Evolutionary conservation across 2,113 vertebrate genomes (phyloP).

Genomic region (Eulacestoma nigropectus): DNA sequence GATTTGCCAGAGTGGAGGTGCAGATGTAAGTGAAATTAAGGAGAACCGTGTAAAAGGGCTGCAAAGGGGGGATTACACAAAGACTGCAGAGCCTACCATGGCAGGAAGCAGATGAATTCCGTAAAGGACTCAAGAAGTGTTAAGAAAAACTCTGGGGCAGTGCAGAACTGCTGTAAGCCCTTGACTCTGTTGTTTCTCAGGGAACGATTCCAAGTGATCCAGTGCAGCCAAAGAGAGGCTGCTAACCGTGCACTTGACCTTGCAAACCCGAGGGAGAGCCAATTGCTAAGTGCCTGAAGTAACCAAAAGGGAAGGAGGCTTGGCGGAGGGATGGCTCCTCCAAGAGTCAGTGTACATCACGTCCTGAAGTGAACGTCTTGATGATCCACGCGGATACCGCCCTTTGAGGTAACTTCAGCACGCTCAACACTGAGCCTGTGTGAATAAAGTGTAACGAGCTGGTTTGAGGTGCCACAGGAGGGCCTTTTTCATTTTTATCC

Average conservation of each 20-base stretch:
- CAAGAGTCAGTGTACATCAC: rapidly evolving
- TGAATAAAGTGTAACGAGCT: neutral
- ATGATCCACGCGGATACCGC: rapidly evolving
- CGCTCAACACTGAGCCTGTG: rapidly evolving
- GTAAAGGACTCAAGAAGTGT: neutral
- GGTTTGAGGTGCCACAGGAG: neutral
- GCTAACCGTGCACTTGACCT: neutral
- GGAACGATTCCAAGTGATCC: neutral
- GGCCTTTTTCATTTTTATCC: neutral
- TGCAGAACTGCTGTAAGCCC: neutral
- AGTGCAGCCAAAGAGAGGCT: neutral
- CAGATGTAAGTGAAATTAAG: neutral
- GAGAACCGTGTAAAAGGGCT: neutral
- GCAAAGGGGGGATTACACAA: neutral
- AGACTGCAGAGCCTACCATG: neutral
- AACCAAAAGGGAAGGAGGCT: neutral
- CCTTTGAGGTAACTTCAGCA: neutral
- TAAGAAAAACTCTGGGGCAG: neutral
- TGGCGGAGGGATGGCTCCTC: neutral
- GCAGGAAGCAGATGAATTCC: neutral
- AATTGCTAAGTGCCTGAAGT: neutral
- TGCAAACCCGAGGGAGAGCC: neutral
- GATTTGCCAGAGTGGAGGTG: neutral
- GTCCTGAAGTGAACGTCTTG: neutral
- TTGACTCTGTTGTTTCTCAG: neutral